Evolutionary conservation across 2,888 invertebrate genomes (phyloP).

Genomic region (Scotopteryx bipunctaria): DNA sequence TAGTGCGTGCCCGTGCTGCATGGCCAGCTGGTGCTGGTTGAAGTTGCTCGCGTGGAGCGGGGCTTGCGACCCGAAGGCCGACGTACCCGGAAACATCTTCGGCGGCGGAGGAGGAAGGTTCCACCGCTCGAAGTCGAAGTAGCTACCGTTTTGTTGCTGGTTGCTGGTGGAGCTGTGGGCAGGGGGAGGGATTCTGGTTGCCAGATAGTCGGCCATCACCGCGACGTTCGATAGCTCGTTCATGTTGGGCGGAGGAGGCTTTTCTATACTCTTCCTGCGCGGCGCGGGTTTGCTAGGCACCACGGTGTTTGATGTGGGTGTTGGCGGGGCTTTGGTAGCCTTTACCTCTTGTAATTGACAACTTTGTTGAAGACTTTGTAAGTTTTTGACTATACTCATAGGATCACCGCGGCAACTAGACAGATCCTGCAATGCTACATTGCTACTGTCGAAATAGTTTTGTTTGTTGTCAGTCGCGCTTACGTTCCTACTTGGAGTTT

Average conservation of each 20-base stretch:
- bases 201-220: conserved; percentile 81
- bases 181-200: conserved; percentile 87
- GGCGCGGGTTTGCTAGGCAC: conserved; percentile 57
- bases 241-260: conserved; percentile 65
- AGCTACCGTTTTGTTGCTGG: conserved; percentile 86
- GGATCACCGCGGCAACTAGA: conserved; percentile 90
- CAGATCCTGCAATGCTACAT: conserved; percentile 86
- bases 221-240: conserved; percentile 81
- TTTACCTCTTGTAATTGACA: conserved; percentile 84
- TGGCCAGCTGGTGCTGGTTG: conserved; percentile 87
- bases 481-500: conserved; percentile 75
- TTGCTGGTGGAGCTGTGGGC: conserved; percentile 86
- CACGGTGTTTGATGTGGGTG: conserved; percentile 50
- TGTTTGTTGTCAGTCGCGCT: conserved; percentile 83
- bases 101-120: conserved; percentile 87
- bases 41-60: conserved; percentile 81
- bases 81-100: conserved; percentile 86
- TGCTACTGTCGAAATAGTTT: conserved; percentile 85
- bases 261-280: conserved; percentile 85
- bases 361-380: conserved; percentile 85
- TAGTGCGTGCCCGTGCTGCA: conserved; percentile 87
- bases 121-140: conserved; percentile 93
- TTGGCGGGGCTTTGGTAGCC: conserved; percentile 67
- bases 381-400: conserved; percentile 89
- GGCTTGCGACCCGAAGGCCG: conserved; percentile 84